Conservation (phyloP, 1,140 invertebrate species). For the Cotesia chilonis region DNA sequence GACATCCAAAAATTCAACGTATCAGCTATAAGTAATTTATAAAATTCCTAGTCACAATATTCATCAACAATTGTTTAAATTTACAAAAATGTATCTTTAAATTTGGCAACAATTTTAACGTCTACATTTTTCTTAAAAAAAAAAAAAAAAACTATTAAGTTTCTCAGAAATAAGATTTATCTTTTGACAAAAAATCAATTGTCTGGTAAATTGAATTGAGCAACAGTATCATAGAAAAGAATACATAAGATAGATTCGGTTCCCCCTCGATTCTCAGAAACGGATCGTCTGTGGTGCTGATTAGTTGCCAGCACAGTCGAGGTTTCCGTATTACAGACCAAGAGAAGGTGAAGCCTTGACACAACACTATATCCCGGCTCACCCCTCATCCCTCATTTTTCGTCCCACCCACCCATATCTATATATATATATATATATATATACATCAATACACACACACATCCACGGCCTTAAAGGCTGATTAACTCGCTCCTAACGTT, state of each 20-base stretch:
- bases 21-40: too few relatives aligned
- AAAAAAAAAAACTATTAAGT: slow-evolving; percentile 1
- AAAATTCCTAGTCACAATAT: not conserved
- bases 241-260: slow-evolving; percentile 9
- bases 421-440: too few relatives aligned
- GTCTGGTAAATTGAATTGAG: not conserved
- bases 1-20: too few relatives aligned
- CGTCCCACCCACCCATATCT: not conserved
- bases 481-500: slow-evolving; percentile 47
- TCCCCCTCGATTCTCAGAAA: slow-evolving; percentile 16
- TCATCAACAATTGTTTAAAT: slow-evolving; percentile 5
- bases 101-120: not conserved
- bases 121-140: not conserved
- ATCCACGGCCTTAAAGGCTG: slow-evolving; percentile 48
- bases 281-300: slow-evolving; percentile 34
- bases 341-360: slow-evolving; percentile 33
- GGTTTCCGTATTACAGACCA: slow-evolving; percentile 27
- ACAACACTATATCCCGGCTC: slow-evolving; percentile 13
- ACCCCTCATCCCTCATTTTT: not conserved
- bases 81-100: not conserved
- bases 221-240: not conserved
- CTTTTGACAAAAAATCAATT: slow-evolving; percentile 2
- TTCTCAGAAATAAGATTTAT: not conserved
- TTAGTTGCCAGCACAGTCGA: slow-evolving; percentile 28
- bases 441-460: not conserved